Evolutionary conservation across 2,797 vertebrate species (phyloP).

Genomic region (Thaleichthys pacificus): DNA sequence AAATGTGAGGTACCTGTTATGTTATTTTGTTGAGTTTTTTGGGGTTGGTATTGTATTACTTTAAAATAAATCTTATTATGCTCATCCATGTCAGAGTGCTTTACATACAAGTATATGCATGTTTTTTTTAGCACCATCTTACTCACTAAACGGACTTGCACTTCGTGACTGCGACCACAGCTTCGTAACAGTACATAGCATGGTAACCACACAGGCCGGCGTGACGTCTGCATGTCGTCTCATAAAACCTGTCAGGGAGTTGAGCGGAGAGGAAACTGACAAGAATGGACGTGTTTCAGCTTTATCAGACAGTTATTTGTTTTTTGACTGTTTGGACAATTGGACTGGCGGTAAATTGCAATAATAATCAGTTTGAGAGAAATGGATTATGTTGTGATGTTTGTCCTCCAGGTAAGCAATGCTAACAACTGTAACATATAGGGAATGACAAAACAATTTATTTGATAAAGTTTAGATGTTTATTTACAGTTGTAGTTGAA

Average conservation of each 20-base stretch:
- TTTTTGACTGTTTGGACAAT: slow-evolving; percentile 25
- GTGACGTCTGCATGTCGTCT: slow-evolving; percentile 45
- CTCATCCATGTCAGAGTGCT: no score
- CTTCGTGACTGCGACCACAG: no score
- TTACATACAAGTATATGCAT: no score
- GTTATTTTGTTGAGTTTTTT: no score
- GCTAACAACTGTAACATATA: neutral
- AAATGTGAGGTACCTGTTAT: no score
- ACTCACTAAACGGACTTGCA: no score
- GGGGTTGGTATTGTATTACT: no score
- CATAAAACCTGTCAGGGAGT: slow-evolving; percentile 5
- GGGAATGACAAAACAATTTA: neutral
- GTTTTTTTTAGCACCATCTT: no score
- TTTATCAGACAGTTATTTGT: slow-evolving; percentile 11
- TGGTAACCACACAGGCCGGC: neutral
- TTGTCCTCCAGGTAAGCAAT: slow-evolving; percentile 66
- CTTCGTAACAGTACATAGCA: no score
- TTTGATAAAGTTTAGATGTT: no score
- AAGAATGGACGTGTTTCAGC: slow-evolving; percentile 46
- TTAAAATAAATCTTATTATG: no score
- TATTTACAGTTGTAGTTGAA: no score
- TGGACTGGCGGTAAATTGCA: slow-evolving; percentile 20
- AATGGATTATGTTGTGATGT: slow-evolving; percentile 50
- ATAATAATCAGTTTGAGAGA: rapidly evolving
- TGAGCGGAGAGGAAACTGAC: neutral